phyloP scores from a whole-genome alignment of 2,797 vertebrate species.

The Trematomus bernacchii region DNA sequence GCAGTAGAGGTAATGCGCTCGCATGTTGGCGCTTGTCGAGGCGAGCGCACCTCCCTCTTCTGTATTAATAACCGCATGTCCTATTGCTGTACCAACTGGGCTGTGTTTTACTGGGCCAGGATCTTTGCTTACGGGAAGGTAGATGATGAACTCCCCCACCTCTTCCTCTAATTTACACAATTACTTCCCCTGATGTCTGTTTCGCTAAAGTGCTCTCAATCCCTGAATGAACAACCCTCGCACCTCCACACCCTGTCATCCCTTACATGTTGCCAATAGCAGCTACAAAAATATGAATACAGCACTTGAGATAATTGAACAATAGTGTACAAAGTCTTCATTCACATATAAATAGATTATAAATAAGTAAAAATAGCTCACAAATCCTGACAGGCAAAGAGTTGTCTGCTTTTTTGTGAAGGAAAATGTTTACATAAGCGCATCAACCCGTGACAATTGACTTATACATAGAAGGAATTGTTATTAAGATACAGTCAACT shows the following conservation, averaged over 20 bases:
- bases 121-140: slow-evolving; percentile 77
- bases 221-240: slow-evolving; percentile 39
- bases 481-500: slow-evolving; percentile 78
- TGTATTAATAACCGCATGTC: slow-evolving; percentile 83
- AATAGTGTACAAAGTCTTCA: not conserved
- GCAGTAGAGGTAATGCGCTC: slow-evolving; percentile 84
- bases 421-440: slow-evolving; percentile 75
- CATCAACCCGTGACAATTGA: slow-evolving; percentile 73
- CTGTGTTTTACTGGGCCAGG: slow-evolving; percentile 73
- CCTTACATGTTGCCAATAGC: slow-evolving; percentile 22
- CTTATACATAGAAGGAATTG: slow-evolving; percentile 72
- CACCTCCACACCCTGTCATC: slow-evolving; percentile 21
- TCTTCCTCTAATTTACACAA: slow-evolving; percentile 76
- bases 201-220: slow-evolving; percentile 59
- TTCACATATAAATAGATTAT: slow-evolving; percentile 12
- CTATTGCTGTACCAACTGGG: slow-evolving; percentile 76
- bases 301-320: not conserved
- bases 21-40: slow-evolving; percentile 86
- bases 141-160: slow-evolving; percentile 77
- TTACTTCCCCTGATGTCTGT: slow-evolving; percentile 70
- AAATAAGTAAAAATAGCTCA: slow-evolving; percentile 63
- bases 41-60: slow-evolving; percentile 78
- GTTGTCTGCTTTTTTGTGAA: slow-evolving; percentile 15
- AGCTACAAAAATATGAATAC: not conserved
- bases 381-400: slow-evolving; percentile 61